Evolutionary conservation across 2,797 vertebrate genomes (phyloP).

Genomic region (Tinamus major): DNA sequence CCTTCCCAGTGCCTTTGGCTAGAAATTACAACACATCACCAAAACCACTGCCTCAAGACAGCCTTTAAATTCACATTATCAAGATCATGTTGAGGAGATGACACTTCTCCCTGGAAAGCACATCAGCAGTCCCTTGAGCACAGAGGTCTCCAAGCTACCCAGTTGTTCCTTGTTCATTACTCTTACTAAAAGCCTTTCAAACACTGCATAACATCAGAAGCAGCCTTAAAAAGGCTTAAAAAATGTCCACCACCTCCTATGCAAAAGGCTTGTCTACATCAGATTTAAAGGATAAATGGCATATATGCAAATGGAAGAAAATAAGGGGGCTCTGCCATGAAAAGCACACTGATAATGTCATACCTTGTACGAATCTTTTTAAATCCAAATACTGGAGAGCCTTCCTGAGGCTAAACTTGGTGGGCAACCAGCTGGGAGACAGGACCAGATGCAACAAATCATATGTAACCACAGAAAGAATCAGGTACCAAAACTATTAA

Average conservation of each 20-base stretch:
- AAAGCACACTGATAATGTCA: neutral
- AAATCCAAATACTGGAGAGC: neutral
- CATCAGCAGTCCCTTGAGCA: neutral
- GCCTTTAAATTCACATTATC: neutral
- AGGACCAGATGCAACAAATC: neutral
- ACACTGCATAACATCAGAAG: neutral
- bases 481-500: neutral
- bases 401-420: too few relatives aligned
- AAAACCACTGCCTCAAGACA: neutral
- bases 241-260: neutral
- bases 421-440: neutral
- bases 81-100: neutral
- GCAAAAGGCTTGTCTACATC: neutral
- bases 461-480: neutral
- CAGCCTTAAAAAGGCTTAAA: neutral
- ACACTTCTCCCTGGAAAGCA: neutral
- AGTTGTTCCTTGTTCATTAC: neutral
- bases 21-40: neutral
- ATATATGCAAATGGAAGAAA: neutral
- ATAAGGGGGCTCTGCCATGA: too few relatives aligned
- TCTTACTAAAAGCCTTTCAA: neutral
- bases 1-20: neutral
- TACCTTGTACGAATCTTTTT: neutral
- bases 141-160: neutral
- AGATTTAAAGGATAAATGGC: neutral